Percentiles rank a stretch among this genome's conserved stretches.
Conservation (phyloP, 2,888 invertebrate species). For the Trilocha varians region DNA sequence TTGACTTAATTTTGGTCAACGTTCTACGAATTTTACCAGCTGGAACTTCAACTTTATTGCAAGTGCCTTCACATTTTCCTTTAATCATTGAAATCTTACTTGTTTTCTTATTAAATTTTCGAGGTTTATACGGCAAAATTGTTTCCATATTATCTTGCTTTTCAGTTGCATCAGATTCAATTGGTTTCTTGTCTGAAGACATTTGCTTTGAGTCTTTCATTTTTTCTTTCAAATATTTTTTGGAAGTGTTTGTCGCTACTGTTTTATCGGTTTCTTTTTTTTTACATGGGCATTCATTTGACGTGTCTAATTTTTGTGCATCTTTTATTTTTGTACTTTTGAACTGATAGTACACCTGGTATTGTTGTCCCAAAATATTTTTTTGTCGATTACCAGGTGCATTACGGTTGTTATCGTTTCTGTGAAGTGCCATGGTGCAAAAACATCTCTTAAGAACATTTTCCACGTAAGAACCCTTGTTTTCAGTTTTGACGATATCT, state of each 20-base stretch:
- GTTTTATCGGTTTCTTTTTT: neutral
- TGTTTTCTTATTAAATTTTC: slow-evolving; percentile 24
- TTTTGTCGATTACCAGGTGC: neutral
- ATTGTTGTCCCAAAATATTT: slow-evolving; percentile 14
- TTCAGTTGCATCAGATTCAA: neutral
- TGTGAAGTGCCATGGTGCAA: slow-evolving; percentile 27
- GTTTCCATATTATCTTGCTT: slow-evolving; percentile 21
- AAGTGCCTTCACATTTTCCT: slow-evolving; percentile 4
- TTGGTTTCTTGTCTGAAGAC: slow-evolving; percentile 4
- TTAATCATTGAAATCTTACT: slow-evolving; percentile 18
- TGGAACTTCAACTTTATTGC: neutral
- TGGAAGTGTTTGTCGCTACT: neutral
- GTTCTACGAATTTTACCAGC: neutral
- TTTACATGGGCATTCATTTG: neutral
- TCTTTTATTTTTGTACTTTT: neutral
- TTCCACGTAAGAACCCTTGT: slow-evolving; percentile 17
- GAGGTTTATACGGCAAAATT: slow-evolving; percentile 26
- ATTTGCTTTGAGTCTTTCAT: neutral
- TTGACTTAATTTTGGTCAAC: neutral
- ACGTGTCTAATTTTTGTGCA: neutral
- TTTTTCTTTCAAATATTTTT: neutral
- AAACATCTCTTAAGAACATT: slow-evolving; percentile 31
- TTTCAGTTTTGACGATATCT: slow-evolving; percentile 10
- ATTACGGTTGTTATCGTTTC: slow-evolving; percentile 1
- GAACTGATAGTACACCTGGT: slow-evolving; percentile 16